Evolutionary conservation across 2,113 vertebrate species (phyloP).

Genomic region (Pseudopodoces humilis): DNA sequence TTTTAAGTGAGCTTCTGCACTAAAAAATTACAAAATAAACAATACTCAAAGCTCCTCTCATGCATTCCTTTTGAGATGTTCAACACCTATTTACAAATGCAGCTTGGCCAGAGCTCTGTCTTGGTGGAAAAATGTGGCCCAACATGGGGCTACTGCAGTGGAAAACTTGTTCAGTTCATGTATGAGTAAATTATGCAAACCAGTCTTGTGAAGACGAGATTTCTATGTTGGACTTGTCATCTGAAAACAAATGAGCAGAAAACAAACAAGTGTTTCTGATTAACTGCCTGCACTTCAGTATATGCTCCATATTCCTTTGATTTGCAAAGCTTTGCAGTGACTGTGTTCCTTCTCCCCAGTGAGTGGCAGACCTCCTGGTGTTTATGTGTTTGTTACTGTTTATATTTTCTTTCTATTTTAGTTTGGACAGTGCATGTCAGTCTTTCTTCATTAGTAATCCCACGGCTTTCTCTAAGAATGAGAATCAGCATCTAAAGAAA

Average conservation of each 20-base stretch:
- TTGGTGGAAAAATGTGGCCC: neutral
- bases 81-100: neutral
- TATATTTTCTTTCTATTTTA: neutral
- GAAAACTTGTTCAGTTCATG: neutral
- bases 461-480: neutral
- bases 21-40: neutral
- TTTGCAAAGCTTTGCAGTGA: neutral
- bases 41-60: fast-evolving
- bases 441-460: neutral
- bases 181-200: neutral
- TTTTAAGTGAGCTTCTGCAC: neutral
- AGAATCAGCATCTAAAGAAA: neutral
- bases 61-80: neutral
- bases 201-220: neutral
- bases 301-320: neutral
- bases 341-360: neutral
- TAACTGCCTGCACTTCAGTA: neutral
- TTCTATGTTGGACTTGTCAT: neutral
- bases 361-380: neutral
- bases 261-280: neutral
- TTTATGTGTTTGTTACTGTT: neutral
- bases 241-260: neutral
- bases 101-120: neutral
- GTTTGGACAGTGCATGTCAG: neutral
- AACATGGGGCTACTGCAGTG: neutral